Base-by-base conservation (phyloP, 2,113 vertebrate species). In the Neotoma lepida region DNA sequence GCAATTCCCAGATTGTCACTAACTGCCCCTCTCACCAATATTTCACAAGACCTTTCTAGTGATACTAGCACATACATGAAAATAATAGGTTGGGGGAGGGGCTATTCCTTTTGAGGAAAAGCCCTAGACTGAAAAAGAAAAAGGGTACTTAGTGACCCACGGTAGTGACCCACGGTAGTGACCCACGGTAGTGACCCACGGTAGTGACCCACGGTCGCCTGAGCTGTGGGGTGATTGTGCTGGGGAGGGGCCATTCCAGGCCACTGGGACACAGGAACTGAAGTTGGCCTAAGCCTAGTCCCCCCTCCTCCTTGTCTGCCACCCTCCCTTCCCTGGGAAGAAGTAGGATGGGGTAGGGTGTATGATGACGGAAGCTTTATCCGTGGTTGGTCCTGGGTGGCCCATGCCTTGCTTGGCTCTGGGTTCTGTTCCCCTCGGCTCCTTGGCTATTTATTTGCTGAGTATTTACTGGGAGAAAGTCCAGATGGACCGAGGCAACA, bases 361-460 rank as follows among this genome's bases (percentile, higher is more conserved):
- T 7, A 1, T 15, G 89, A 63, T 15, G 80, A 63, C 13, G 2
- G 71, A 24, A 20, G 41, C 85, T 74, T 5, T 30, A 46, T 46
- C 33, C 0, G 0, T 15, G 30, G 24, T 35, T 64, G 18, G 51
- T 18, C 81, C 14, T 6, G 14, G 1, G 39, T 33, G 22, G 2
- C 26, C 54, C 51, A 20, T 2, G 18, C 35, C 54, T 41, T 20
- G 39, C 70, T 76, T 64, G 4, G 12, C 56, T 77, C 30, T n/a
- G 64, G 24, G 49, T 46, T 74, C n/a, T 26, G 71, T n/a, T 44
- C 61, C 22, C 56, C 84, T 41, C 5, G 1, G 35, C 49, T 85
- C 41, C 74, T 33, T n/a, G 73, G 22, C 41, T 66, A 7, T 6
- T 9, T 2, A 17, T 39, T 33, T 68, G 56, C 68, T 44, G 63